Evolutionary conservation across 2,888 invertebrate species (phyloP).

Genomic region (Synergus japonicus): DNA sequence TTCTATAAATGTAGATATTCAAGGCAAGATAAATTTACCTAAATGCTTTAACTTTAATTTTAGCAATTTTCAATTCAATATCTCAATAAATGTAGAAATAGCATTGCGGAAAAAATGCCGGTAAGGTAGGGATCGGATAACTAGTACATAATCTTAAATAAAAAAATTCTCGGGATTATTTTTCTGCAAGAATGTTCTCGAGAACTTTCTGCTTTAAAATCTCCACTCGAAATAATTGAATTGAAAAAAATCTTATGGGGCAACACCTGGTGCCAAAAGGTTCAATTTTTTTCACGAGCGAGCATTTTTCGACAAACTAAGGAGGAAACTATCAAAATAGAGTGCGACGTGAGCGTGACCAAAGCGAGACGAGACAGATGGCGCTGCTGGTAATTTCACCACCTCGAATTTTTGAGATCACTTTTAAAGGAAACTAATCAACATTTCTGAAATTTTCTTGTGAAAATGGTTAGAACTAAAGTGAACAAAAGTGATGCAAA

Average conservation of each 20-base stretch:
- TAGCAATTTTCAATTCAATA: no score
- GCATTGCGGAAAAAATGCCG: no score
- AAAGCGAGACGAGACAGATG: not conserved
- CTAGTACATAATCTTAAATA: no score
- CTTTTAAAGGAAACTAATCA: not conserved
- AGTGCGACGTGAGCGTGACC: slow-evolving; percentile 23
- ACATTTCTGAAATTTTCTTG: not conserved
- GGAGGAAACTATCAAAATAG: slow-evolving; percentile 41
- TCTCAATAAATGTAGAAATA: no score
- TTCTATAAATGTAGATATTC: no score
- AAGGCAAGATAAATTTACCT: no score
- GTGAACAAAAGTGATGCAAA: not conserved
- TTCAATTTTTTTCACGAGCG: not conserved
- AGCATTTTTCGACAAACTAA: not conserved
- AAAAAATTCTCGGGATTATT: no score
- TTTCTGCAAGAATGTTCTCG: no score
- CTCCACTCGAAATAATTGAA: slow-evolving; percentile 12
- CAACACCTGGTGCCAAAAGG: not conserved
- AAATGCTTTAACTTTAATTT: no score
- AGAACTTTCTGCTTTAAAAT: no score
- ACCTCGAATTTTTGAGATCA: not conserved
- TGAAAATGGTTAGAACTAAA: not conserved
- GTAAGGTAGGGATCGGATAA: no score
- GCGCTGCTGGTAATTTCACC: not conserved
- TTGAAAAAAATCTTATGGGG: not conserved